These are phyloP conservation scores for Lysiphlebus fabarum DNA, from an alignment of 1,140 invertebrate species.

Conservation along the genomic window DNA sequence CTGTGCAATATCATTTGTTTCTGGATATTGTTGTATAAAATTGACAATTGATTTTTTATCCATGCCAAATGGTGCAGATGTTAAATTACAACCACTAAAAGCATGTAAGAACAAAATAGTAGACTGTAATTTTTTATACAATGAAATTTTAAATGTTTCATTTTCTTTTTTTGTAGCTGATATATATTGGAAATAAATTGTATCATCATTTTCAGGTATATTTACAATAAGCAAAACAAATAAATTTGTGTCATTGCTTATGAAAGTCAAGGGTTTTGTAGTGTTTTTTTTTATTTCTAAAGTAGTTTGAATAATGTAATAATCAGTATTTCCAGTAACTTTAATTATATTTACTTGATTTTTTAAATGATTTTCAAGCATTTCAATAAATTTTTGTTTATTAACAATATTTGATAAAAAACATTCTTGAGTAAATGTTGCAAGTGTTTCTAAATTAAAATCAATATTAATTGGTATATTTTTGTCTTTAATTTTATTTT, in stretches of 20 bases:
- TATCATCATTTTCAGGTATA: neutral
- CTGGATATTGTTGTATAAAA: neutral
- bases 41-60: conserved; percentile 6
- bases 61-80: conserved; percentile 5
- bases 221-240: conserved; percentile 7
- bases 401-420: neutral
- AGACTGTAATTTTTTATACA: no score
- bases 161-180: neutral
- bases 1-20: conserved; percentile 7
- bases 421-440: neutral
- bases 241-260: conserved; percentile 5
- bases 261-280: neutral
- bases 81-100: conserved; percentile 15
- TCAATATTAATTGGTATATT: neutral
- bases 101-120: conserved; percentile 6
- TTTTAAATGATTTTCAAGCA: neutral
- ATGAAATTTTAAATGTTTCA: neutral
- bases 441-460: neutral
- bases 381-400: neutral
- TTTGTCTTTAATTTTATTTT: neutral
- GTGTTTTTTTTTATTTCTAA: neutral
- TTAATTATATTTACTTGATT: neutral
- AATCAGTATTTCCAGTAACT: neutral
- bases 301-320: neutral
- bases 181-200: neutral